Conservation (phyloP, 2,888 invertebrate genomes). For the Hesperia comma region DNA sequence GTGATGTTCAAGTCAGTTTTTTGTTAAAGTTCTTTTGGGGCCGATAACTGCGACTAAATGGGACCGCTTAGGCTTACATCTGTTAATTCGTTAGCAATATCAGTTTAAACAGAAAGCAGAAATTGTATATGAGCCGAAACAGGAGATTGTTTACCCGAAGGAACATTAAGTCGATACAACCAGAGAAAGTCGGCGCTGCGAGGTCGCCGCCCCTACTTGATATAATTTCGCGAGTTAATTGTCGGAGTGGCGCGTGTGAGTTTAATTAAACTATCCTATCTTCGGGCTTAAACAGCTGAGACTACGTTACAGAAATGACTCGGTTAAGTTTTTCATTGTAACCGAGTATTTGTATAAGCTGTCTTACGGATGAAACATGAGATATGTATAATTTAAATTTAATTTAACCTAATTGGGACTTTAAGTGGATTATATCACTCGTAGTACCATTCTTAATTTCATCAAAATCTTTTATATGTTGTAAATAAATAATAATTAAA, state of each 20-base stretch:
- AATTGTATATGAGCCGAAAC: not conserved
- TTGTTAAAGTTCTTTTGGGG: no score
- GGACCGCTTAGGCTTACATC: no score
- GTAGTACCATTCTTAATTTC: no score
- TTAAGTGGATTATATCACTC: no score
- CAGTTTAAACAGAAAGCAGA: not conserved
- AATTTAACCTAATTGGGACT: no score
- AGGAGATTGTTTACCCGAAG: not conserved
- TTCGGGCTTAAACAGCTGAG: slow-evolving; percentile 19
- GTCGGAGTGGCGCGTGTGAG: slow-evolving; percentile 20
- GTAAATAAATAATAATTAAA: no score
- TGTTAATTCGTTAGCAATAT: no score
- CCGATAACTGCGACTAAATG: no score
- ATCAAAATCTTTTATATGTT: no score
- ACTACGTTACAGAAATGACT: slow-evolving; percentile 10
- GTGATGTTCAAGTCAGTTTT: no score
- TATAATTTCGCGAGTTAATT: slow-evolving; percentile 25
- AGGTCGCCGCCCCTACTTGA: slow-evolving; percentile 19
- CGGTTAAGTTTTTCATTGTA: slow-evolving; percentile 12
- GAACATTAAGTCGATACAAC: not conserved
- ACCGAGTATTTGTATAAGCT: not conserved
- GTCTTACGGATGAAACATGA: not conserved
- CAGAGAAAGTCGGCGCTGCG: not conserved
- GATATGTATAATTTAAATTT: no score
- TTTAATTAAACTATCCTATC: slow-evolving; percentile 28